These are phyloP conservation scores for Ecdyonurus torrentis DNA, from an alignment of 2,888 invertebrate species.

Conservation along the genomic window DNA sequence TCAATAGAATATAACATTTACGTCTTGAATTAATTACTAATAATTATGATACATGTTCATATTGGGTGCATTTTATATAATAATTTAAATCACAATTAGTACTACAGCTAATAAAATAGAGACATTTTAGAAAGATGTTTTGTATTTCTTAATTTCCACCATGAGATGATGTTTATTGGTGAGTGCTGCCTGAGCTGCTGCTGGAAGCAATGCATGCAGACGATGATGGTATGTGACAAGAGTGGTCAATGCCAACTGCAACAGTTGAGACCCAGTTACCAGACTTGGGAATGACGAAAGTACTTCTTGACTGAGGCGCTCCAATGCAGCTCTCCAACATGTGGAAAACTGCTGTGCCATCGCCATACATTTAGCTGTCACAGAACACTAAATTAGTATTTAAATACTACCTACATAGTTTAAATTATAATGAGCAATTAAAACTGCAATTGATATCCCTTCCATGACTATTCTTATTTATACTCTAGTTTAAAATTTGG, in stretches of 20 bases:
- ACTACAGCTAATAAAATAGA: neutral
- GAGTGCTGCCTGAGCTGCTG: constrained; percentile 69
- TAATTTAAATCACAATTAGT: neutral
- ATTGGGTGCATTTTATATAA: too few species aligned
- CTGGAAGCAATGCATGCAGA: constrained; percentile 84
- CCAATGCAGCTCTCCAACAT: constrained; percentile 91
- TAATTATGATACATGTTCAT: too few species aligned
- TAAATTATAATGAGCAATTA: too few species aligned
- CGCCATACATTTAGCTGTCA: constrained; percentile 51
- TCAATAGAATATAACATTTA: too few species aligned
- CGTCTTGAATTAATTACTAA: too few species aligned
- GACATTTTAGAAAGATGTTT: constrained; percentile 64
- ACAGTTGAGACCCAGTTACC: constrained; percentile 81
- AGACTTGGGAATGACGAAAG: constrained; percentile 90
- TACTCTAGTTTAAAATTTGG: too few species aligned
- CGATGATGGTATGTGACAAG: constrained; percentile 95
- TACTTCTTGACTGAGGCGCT: constrained; percentile 87
- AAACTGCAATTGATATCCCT: too few species aligned
- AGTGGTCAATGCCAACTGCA: constrained; percentile 88
- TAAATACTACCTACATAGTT: neutral
- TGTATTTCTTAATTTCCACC: constrained; percentile 99
- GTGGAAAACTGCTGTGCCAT: constrained; percentile 79
- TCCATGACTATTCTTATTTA: too few species aligned
- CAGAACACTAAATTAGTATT: constrained; percentile 4
- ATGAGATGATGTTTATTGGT: constrained; percentile 97